A percentile compares a stretch with the other conserved stretches of the same genome.
These are phyloP conservation scores for Leucophenga montana DNA, from an alignment of 2,888 invertebrate genomes.

Conservation along the genomic window DNA sequence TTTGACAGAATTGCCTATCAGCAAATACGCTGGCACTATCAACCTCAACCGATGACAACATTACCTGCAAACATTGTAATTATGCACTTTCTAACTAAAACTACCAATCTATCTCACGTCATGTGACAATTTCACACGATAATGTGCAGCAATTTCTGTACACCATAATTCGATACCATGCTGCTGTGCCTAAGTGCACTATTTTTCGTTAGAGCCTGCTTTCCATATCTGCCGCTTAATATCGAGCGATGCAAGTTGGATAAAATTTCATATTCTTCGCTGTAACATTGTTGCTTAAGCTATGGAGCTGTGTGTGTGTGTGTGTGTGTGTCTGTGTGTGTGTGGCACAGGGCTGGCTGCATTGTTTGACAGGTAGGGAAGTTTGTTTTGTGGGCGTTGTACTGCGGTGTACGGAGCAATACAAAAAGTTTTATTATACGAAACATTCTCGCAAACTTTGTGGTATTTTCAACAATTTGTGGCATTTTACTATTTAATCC, in stretches of 20 bases:
- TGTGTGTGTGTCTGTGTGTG: too few relatives aligned
- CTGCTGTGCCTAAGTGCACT: too few relatives aligned
- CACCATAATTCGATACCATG: too few relatives aligned
- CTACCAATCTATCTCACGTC: not conserved
- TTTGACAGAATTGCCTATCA: too few relatives aligned
- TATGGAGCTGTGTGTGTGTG: too few relatives aligned
- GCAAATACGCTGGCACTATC: too few relatives aligned
- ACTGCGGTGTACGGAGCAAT: too few relatives aligned
- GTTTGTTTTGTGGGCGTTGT: too few relatives aligned
- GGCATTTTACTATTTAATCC: slow-evolving; percentile 68
- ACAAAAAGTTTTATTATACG: slow-evolving; percentile 26
- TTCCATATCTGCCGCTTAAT: not conserved
- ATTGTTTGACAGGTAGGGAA: not conserved
- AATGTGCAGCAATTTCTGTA: not conserved
- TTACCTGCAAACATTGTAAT: not conserved
- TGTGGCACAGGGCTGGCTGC: not conserved
- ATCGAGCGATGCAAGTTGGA: slow-evolving; percentile 1
- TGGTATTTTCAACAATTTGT: slow-evolving; percentile 66
- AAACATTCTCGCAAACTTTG: slow-evolving; percentile 61
- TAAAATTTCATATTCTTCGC: slow-evolving; percentile 1
- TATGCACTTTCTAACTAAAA: not conserved
- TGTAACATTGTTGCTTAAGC: not conserved
- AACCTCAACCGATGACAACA: too few relatives aligned
- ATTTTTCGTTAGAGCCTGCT: not conserved
- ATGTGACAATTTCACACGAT: slow-evolving; percentile 25